phyloP scores from a whole-genome alignment of 2,888 invertebrate genomes.

The Pomacea canaliculata region DNA sequence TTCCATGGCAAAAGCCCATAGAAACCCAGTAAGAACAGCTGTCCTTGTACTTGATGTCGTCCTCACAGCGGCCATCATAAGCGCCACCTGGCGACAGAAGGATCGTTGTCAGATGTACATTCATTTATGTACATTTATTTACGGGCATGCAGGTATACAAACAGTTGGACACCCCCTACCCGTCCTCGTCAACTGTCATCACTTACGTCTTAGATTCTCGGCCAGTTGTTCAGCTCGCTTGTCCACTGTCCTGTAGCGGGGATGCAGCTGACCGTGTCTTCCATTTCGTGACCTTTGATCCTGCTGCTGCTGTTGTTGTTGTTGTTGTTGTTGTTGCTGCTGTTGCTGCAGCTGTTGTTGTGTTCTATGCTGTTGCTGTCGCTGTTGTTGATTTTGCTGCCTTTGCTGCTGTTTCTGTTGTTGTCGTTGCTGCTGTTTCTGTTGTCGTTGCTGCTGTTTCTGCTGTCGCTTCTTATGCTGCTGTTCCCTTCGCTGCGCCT shows the following conservation, averaged over 20 bases:
- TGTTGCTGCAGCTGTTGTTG: neutral
- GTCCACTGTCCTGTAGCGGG: constrained; percentile 14
- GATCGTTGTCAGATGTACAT: too few species aligned
- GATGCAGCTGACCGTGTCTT: neutral
- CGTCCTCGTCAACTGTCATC: neutral
- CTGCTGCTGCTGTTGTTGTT: neutral
- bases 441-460: neutral
- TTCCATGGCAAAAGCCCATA: constrained; percentile 21
- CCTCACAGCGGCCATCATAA: constrained; percentile 11
- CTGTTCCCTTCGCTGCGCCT: neutral
- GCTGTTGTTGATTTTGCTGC: neutral
- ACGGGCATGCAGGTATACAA: too few species aligned
- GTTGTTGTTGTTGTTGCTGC: neutral
- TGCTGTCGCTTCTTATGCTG: neutral
- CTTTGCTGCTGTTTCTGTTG: neutral
- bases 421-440: neutral
- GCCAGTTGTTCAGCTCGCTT: constrained; percentile 16
- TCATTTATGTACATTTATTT: too few species aligned
- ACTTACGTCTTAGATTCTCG: constrained; percentile 9
- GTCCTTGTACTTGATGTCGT: constrained; percentile 24
- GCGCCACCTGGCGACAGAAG: neutral
- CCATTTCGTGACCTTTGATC: neutral
- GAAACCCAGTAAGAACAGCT: constrained; percentile 27
- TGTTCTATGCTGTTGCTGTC: neutral
- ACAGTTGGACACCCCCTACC: neutral